Percentiles rank a stretch among this genome's conserved stretches.
Evolutionary conservation across 2,888 invertebrate genomes (phyloP).

Genomic region (Actias luna): DNA sequence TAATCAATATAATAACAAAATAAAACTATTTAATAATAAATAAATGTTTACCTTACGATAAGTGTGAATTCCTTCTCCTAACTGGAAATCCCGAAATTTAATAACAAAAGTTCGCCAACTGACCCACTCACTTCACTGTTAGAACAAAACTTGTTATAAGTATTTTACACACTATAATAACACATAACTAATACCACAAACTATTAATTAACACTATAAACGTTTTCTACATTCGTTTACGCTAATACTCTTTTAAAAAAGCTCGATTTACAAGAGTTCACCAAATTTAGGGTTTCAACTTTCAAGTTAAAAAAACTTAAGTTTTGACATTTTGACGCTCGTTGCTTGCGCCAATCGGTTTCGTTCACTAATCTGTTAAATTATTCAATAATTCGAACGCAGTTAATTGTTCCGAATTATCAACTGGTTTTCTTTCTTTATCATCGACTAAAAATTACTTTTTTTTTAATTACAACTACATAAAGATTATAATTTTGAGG

Average conservation of each 20-base stretch:
- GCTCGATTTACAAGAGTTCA: not conserved
- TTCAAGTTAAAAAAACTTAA: slow-evolving; percentile 7
- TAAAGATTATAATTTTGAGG: too few relatives aligned
- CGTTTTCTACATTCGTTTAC: not conserved
- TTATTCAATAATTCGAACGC: not conserved
- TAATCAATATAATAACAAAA: not conserved
- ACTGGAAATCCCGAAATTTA: not conserved
- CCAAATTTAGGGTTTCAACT: not conserved
- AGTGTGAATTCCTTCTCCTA: not conserved
- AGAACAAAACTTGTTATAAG: slow-evolving; percentile 4
- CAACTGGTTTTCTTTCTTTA: not conserved
- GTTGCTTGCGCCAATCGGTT: not conserved
- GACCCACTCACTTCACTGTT: slow-evolving; percentile 3
- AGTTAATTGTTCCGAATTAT: not conserved
- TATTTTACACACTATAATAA: not conserved
- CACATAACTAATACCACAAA: not conserved
- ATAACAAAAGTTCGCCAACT: not conserved
- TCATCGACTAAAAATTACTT: not conserved
- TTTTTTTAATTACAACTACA: too few relatives aligned
- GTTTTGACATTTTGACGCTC: slow-evolving; percentile 3
- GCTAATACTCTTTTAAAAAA: not conserved
- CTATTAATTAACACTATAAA: not conserved
- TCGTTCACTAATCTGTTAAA: not conserved
- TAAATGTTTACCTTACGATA: not conserved
- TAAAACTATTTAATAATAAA: not conserved